Base-by-base conservation (phyloP, 2,888 invertebrate genomes). In the Noctua pronuba region DNA sequence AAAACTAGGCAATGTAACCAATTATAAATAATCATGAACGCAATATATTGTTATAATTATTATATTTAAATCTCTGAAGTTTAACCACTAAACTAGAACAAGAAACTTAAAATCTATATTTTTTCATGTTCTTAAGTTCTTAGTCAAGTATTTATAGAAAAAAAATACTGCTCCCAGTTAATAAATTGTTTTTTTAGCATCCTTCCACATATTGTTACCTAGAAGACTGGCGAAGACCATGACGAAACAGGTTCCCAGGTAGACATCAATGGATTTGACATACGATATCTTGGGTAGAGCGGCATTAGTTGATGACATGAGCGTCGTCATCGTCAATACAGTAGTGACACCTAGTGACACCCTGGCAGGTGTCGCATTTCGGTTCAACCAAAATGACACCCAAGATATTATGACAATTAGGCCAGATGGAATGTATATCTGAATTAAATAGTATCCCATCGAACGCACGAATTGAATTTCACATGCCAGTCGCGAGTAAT, bases 391-490 rank as follows among this genome's bases (percentile, higher is more conserved):
- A 97, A 99, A 99, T 93, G 98, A 99, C 94, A 99, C 99, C 99
- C 99, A 99, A 91, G 99, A 99, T 97, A 99, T 99, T 96, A 99
- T 99, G 95, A 99, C 99, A 96, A 99, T 99, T 96, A 99, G 97
- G 94, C 99, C 98, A 96, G 99, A 99, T 93, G 99, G 99, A 97
- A 99, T 99, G 97, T 99, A 99, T 97, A 99, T 99, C 97, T 99
- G 99, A 97, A 99, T 99, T 95, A 99, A 97, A 97, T 99, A 99
- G 98, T 99, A 99, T 94, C 99, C 99, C 99, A 99, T 99, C 92
- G 99, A 99, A 89, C 99, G 98, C 91, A 99, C 99, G 97, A 99
- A 99, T 97, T 99, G 99, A 95, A 99, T 99, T 97, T 99, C 99
- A 96, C 99, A 99, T 91, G 99, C 98, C 97, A 99, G 97, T 91